Conservation (phyloP, 2,888 invertebrate species). For the Pammene fasciana region DNA sequence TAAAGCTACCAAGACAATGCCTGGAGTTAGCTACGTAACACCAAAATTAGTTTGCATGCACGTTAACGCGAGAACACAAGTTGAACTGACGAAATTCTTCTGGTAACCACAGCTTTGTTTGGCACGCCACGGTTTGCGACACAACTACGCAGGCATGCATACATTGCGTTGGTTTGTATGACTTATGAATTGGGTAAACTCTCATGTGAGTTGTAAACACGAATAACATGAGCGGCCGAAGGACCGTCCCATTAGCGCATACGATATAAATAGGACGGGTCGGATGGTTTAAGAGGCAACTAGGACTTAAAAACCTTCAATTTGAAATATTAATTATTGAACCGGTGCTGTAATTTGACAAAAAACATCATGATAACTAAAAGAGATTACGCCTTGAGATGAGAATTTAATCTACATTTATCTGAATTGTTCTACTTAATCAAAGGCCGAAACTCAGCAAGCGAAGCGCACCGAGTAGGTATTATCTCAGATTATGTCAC, state of each 20-base stretch:
- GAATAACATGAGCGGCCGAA: conserved; percentile 31
- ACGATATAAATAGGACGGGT: conserved; percentile 30
- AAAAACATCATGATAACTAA: too few species aligned
- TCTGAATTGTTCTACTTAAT: conserved; percentile 31
- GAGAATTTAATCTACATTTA: conserved; percentile 1
- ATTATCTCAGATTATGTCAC: conserved; percentile 58
- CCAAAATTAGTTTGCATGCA: conserved; percentile 22
- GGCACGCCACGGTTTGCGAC: conserved; percentile 28
- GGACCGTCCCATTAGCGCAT: conserved; percentile 37
- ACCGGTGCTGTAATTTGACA: too few species aligned
- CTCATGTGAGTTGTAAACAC: conserved; percentile 31
- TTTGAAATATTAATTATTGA: background rate
- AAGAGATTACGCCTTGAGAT: background rate
- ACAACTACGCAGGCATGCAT: conserved; percentile 23
- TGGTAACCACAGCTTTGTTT: conserved; percentile 27
- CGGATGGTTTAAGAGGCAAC: background rate
- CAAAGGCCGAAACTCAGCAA: conserved; percentile 34
- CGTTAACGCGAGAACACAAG: conserved; percentile 19
- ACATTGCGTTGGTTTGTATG: conserved; percentile 8
- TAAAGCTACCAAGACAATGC: conserved; percentile 8
- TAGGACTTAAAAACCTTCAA: background rate
- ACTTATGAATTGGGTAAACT: conserved; percentile 17
- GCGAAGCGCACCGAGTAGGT: conserved; percentile 31
- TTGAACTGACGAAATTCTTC: conserved; percentile 34
- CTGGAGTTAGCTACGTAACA: conserved; percentile 12